Evolutionary conservation across 1,140 invertebrate genomes (phyloP).

Genomic region (Ceratitis capitata): DNA sequence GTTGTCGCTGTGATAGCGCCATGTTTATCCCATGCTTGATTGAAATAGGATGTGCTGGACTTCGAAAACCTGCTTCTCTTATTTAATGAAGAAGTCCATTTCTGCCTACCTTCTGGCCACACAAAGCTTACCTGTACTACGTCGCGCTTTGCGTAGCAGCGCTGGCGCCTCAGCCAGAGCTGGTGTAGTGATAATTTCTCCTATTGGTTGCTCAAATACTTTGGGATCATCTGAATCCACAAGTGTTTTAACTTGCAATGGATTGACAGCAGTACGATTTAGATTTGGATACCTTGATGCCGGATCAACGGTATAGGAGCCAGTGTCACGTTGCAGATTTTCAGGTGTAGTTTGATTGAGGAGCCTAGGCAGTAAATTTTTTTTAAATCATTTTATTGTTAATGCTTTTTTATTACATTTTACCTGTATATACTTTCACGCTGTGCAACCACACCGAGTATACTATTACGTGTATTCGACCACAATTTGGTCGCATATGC

Average conservation of each 20-base stretch:
- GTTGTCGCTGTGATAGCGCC: too few species aligned
- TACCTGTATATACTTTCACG: constrained; percentile 91
- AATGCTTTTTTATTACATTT: neutral
- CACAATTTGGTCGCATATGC: constrained; percentile 94
- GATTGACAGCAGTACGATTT: constrained; percentile 69
- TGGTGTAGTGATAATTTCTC: constrained; percentile 63
- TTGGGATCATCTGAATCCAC: constrained; percentile 73
- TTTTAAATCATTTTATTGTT: neutral
- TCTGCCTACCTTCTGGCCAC: neutral
- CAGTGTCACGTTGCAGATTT: constrained; percentile 90
- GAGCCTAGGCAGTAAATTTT: constrained; percentile 50
- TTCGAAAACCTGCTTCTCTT: too few species aligned
- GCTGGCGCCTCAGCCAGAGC: constrained; percentile 53
- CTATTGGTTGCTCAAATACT: constrained; percentile 68
- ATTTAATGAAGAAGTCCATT: too few species aligned
- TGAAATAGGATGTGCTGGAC: too few species aligned
- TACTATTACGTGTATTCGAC: constrained; percentile 74
- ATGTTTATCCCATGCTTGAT: too few species aligned
- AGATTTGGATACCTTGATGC: constrained; percentile 79
- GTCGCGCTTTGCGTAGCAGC: constrained; percentile 53
- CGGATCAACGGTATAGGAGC: constrained; percentile 90
- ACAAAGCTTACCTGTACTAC: constrained; percentile 55
- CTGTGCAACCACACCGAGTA: constrained; percentile 89
- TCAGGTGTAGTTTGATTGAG: constrained; percentile 95
- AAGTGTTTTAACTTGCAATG: constrained; percentile 71